Evolutionary conservation across 2,113 vertebrate genomes (phyloP), one percentile per base, ranked within the genome.

Genomic region (Hiodon tergisus): DNA sequence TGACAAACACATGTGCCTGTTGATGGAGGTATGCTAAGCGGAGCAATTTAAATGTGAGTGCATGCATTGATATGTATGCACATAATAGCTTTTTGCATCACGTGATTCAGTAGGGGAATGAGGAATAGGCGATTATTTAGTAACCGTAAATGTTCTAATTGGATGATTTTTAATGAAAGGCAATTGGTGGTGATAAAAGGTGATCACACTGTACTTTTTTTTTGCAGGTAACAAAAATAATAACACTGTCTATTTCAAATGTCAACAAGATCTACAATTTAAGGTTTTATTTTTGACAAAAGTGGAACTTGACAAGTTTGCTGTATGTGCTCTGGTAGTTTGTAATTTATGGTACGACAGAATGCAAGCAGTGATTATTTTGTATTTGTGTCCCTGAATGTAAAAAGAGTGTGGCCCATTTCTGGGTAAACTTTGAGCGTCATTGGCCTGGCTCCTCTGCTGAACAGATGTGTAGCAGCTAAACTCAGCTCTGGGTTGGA

Each of bases 1-100:
- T 89, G 88, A 86, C 87, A 84, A 89, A 88, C 90, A 92, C 86
- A 90, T 92, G 91, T 87, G 87, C 82, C 85, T 81, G 80, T 79
- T 82, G 83, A 57, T 76, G 86, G 83, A 89, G 87, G 86, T 87
- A 90, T 91, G 89, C 85, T 91, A 90, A 91, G 88, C 90, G 89
- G 86, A 1, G 81, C 87, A 89, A 88, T 92, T 91, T 90, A 82
- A 88, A 89, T 81, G 87, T 85, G 86, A 85, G 87, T 84, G 85
- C 77, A 83, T 86, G 87, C 89, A 89, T 86, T 88, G 89, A 84
- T 84, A 85, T 80, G 84, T 76, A 71, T 81, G 57, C 83, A 82
- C 79, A 80, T 84, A 86, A 86, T 87, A 83, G 81, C 79, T 77
- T 17, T 82, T 80, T 85, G 84, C 84, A 87, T 83, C 79, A 80